Percentiles rank a stretch among this genome's conserved stretches.
phyloP scores from a whole-genome alignment of 1,140 invertebrate genomes.

The Pseudomyrmex cubaensis region DNA sequence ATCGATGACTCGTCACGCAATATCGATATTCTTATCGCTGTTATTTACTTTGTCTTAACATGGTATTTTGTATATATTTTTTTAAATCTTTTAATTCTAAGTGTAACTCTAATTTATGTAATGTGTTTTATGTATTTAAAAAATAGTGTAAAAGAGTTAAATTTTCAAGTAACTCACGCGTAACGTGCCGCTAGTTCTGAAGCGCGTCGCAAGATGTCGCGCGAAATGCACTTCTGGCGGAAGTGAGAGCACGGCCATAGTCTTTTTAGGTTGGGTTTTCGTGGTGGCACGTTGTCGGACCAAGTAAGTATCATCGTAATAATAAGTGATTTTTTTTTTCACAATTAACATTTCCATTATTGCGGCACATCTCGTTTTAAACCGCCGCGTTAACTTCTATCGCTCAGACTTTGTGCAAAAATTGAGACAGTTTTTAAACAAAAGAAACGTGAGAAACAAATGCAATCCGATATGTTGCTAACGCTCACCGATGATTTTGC shows the following conservation, averaged over 20 bases:
- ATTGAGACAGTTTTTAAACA: slow-evolving; percentile 55
- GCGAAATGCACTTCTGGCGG: slow-evolving; percentile 24
- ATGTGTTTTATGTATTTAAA: no score
- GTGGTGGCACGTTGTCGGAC: slow-evolving; percentile 69
- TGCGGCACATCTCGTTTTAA: not conserved
- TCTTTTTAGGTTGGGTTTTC: slow-evolving; percentile 63
- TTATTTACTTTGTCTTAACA: no score
- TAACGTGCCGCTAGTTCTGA: no score
- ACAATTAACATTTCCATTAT: not conserved
- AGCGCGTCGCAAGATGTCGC: no score
- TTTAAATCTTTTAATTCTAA: no score
- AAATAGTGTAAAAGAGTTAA: no score
- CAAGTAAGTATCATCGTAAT: slow-evolving; percentile 64
- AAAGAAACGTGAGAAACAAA: slow-evolving; percentile 69
- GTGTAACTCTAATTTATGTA: no score
- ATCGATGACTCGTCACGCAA: no score
- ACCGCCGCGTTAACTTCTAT: not conserved
- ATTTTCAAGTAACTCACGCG: no score
- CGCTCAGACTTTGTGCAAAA: not conserved
- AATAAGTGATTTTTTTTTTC: not conserved
- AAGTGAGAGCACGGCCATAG: slow-evolving; percentile 44
- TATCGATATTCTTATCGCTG: no score
- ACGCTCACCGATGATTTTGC: slow-evolving; percentile 54
- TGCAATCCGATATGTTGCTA: slow-evolving; percentile 56
- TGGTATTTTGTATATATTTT: no score